A percentile compares a stretch with the other conserved stretches of the same genome.
Conservation (phyloP, 2,888 invertebrate genomes). For the Pomacea canaliculata region DNA sequence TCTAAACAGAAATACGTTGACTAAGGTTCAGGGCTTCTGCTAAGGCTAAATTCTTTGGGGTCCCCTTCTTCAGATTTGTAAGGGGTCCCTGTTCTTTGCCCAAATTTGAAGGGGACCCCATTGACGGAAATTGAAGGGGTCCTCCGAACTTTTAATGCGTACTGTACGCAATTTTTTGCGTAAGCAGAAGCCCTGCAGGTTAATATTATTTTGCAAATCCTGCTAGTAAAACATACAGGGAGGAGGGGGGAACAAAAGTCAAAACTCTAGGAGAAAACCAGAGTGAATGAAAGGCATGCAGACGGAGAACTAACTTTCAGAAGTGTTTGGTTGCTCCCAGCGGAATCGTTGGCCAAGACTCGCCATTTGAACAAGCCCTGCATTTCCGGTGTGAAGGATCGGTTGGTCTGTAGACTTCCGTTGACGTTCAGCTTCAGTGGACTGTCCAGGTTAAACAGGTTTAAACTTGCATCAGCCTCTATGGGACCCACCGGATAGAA, state of each 20-base stretch:
- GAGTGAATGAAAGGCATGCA: background rate
- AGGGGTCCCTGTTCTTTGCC: too few species aligned
- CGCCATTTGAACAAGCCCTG: constrained; percentile 30
- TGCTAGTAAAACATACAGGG: background rate
- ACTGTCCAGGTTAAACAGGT: background rate
- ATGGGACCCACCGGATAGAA: constrained; percentile 24
- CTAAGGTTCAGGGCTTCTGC: too few species aligned
- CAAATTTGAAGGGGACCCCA: too few species aligned
- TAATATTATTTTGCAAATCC: too few species aligned
- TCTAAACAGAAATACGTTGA: too few species aligned
- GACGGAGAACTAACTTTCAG: constrained; percentile 25
- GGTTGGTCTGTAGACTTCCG: constrained; percentile 32
- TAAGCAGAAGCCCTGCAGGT: too few species aligned
- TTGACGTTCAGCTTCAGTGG: constrained; percentile 30
- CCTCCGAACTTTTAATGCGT: too few species aligned
- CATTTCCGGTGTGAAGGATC: constrained; percentile 29
- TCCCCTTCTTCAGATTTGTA: too few species aligned
- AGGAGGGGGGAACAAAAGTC: background rate
- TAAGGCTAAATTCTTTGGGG: too few species aligned
- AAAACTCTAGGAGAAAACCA: background rate
- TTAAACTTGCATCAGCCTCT: constrained; percentile 8
- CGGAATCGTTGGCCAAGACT: constrained; percentile 36
- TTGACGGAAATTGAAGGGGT: too few species aligned
- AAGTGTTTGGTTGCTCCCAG: constrained; percentile 29
- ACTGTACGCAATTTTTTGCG: too few species aligned